Evolutionary conservation across 2,113 vertebrate species (phyloP).

Genomic region (Peucedramus taeniatus): DNA sequence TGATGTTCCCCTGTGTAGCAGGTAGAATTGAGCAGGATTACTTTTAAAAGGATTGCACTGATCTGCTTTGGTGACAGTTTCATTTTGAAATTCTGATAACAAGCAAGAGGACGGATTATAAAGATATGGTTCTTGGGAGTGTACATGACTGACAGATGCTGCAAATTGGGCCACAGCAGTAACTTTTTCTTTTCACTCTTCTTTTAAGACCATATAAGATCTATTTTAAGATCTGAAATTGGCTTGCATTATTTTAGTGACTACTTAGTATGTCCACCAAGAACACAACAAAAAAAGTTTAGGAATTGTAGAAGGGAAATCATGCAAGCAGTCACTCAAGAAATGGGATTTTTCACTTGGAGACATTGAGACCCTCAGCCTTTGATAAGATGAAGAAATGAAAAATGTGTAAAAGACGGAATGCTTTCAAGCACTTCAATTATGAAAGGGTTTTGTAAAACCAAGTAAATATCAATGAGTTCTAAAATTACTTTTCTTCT

Average conservation of each 20-base stretch:
- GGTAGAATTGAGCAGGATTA: conserved; percentile 62
- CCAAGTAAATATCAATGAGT: neutral
- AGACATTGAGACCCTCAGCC: neutral
- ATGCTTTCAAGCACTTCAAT: neutral
- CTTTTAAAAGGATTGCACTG: conserved; percentile 66
- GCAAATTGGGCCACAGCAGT: neutral
- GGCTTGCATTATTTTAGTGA: neutral
- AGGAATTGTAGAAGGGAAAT: neutral
- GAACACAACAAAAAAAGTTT: neutral
- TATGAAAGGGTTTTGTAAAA: neutral
- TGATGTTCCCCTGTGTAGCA: conserved; percentile 55
- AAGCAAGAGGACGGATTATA: conserved; percentile 21
- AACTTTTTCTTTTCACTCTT: neutral
- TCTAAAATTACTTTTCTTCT: neutral
- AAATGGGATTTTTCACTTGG: neutral
- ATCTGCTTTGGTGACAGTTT: conserved; percentile 60
- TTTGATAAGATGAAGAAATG: neutral
- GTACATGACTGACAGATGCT: neutral
- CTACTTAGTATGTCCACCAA: neutral
- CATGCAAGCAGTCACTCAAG: neutral
- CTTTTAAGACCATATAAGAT: neutral
- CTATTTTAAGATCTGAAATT: neutral
- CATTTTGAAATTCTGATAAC: conserved; percentile 49
- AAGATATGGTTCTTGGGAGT: neutral
- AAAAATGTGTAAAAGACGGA: neutral